phyloP scores from a whole-genome alignment of 2,113 vertebrate species.

The Agelaius tricolor region DNA sequence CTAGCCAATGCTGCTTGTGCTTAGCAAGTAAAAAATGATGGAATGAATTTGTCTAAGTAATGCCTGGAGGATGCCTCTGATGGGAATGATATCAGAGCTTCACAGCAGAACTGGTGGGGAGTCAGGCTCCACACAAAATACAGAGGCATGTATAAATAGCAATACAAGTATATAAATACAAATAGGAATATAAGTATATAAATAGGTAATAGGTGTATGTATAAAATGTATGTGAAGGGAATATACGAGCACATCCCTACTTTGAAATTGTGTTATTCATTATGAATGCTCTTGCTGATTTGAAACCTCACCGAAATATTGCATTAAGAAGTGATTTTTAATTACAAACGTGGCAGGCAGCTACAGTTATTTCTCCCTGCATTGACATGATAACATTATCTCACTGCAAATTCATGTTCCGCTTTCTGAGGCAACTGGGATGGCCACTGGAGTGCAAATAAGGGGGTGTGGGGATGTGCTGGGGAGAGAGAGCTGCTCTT shows the following conservation, averaged over 20 bases:
- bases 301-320: constrained; percentile 5
- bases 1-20: constrained; percentile 2
- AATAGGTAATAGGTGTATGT: not conserved
- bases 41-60: not conserved
- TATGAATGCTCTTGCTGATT: not conserved
- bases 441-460: not conserved
- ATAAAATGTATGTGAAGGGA: not conserved
- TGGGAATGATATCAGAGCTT: not conserved
- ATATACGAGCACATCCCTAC: not conserved
- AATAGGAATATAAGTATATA: not conserved
- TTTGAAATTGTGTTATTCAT: not conserved
- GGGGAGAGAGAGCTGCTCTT: not conserved
- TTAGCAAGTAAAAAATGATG: constrained; percentile 26
- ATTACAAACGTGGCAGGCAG: not conserved
- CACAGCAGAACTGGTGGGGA: not conserved
- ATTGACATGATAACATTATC: not conserved
- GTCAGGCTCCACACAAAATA: not conserved
- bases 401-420: not conserved
- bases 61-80: not conserved
- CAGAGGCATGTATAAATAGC: not conserved
- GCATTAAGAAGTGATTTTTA: not conserved
- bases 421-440: not conserved
- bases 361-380: not conserved
- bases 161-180: not conserved
- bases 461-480: not conserved